Evolutionary conservation across 2,113 vertebrate genomes (phyloP).

Genomic region (Crocuta crocuta): DNA sequence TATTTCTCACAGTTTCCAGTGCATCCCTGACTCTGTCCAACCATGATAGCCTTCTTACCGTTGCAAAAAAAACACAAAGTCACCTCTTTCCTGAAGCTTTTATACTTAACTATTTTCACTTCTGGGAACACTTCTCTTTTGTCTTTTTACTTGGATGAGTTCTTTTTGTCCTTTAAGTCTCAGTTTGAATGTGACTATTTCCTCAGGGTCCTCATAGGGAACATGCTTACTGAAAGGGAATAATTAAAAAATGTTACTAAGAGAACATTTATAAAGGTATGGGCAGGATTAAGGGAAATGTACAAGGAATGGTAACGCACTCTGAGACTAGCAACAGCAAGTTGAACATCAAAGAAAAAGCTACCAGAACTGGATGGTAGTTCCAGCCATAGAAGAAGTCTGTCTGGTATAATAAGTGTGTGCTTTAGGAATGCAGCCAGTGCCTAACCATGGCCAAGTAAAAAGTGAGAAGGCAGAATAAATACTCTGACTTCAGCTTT

Average conservation of each 20-base stretch:
- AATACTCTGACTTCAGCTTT: background rate
- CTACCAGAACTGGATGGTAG: background rate
- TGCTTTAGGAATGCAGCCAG: background rate
- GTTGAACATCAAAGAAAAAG: background rate
- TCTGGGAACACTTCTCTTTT: background rate
- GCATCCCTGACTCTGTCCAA: background rate
- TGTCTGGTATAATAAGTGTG: background rate
- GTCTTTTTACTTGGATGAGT: background rate
- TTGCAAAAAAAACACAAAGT: background rate
- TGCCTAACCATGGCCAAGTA: background rate
- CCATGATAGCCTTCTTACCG: background rate
- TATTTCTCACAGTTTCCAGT: background rate
- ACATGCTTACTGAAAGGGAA: background rate
- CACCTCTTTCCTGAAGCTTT: background rate
- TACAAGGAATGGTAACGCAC: background rate
- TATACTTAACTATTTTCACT: background rate
- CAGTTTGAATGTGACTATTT: background rate
- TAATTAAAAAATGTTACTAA: background rate
- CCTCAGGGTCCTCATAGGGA: background rate
- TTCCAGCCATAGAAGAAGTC: background rate
- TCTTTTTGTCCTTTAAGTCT: background rate
- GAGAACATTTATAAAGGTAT: background rate
- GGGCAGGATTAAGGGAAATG: background rate
- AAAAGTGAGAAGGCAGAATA: background rate
- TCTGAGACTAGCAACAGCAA: background rate